A percentile compares a stretch with the other conserved stretches of the same genome.
These are phyloP conservation scores for Gallinago solitaria DNA, from an alignment of 2,797 vertebrate genomes.

Conservation along the genomic window DNA sequence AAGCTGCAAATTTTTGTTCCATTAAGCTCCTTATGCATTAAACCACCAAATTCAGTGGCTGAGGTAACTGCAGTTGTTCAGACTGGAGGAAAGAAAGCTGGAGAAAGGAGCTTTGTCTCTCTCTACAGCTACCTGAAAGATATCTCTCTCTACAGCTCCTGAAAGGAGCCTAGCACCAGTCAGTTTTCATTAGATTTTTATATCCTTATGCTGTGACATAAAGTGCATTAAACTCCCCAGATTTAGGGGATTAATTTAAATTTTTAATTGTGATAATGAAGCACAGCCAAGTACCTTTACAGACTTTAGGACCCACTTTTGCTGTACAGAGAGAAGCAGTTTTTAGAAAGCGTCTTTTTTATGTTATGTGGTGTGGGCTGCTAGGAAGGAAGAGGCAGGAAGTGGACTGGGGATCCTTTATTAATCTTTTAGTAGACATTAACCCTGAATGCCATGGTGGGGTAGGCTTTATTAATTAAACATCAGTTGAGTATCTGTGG, in stretches of 20 bases:
- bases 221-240: fast-evolving
- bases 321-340: neutral
- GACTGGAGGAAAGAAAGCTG: neutral
- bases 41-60: neutral
- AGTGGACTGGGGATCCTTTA: neutral
- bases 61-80: neutral
- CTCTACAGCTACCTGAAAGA: neutral
- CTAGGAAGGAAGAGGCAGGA: neutral
- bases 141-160: neutral
- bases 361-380: neutral
- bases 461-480: neutral
- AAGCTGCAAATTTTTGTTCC: neutral
- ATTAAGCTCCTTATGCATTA: neutral
- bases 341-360: neutral
- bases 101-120: neutral
- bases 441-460: neutral
- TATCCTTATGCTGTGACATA: neutral
- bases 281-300: neutral
- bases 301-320: neutral
- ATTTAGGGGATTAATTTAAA: neutral
- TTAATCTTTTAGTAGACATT: neutral
- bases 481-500: neutral
- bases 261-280: neutral
- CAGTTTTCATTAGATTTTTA: neutral
- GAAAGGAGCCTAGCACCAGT: neutral